Conservation (phyloP, 2,797 vertebrate species). For the Pygocentrus nattereri region DNA sequence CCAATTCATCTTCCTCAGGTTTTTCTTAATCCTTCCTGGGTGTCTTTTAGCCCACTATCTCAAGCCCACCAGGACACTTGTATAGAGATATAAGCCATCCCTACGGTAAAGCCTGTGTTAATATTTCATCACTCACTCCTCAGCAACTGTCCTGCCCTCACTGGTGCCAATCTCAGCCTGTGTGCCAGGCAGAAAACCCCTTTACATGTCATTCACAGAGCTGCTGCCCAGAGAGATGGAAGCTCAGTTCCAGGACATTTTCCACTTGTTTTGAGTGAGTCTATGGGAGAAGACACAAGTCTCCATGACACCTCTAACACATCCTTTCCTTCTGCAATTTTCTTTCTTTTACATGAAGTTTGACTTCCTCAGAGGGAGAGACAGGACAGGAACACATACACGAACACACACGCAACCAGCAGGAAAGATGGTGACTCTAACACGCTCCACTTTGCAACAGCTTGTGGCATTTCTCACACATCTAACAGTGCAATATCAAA, state of each 20-base stretch:
- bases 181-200: not conserved
- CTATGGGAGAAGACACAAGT: not conserved
- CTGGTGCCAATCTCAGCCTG: slow-evolving; percentile 1
- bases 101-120: slow-evolving; percentile 9
- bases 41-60: slow-evolving; percentile 20
- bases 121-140: slow-evolving; percentile 34
- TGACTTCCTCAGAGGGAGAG: not conserved
- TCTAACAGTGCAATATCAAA: not conserved
- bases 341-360: slow-evolving; percentile 9
- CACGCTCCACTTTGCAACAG: slow-evolving; percentile 18
- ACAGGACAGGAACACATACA: not conserved
- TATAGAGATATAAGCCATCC: slow-evolving; percentile 23
- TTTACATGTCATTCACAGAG: not conserved
- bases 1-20: not conserved
- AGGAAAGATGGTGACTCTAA: not conserved
- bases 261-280: not conserved
- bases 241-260: slow-evolving; percentile 20
- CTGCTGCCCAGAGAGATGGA: not conserved
- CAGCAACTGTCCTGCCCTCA: not conserved
- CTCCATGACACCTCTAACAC: not conserved
- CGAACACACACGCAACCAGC: not conserved
- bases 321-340: not conserved
- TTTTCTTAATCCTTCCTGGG: not conserved
- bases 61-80: slow-evolving; percentile 14
- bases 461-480: slow-evolving; percentile 10